phyloP scores from a whole-genome alignment of 1,140 invertebrate genomes.

The Atta cephalotes region DNA sequence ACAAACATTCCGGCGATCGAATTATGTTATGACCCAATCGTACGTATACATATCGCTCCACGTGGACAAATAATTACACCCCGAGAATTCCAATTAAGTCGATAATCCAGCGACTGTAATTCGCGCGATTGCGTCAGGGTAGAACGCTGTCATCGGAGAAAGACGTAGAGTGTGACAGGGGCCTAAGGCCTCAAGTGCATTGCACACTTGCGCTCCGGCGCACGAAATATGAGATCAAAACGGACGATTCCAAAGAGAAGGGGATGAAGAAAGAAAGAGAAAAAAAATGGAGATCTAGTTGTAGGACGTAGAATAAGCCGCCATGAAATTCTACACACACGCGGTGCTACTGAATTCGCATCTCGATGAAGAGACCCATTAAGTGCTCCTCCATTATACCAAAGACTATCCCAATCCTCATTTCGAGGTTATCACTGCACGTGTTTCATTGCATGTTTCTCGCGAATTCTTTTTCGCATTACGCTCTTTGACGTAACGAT shows the following conservation, averaged over 20 bases:
- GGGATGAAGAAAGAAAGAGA: background rate
- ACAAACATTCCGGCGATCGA: slow-evolving; percentile 1
- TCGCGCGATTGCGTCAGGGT: slow-evolving; percentile 13
- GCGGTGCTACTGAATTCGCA: slow-evolving; percentile 53
- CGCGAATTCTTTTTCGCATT: slow-evolving; percentile 2
- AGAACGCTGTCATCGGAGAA: slow-evolving; percentile 25
- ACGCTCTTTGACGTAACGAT: background rate
- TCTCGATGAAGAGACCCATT: slow-evolving; percentile 37
- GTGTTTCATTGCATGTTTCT: background rate
- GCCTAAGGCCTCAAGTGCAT: slow-evolving; percentile 52
- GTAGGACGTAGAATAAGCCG: slow-evolving; percentile 45
- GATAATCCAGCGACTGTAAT: slow-evolving; percentile 22
- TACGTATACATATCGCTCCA: background rate
- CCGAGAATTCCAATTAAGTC: slow-evolving; percentile 42
- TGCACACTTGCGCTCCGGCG: slow-evolving; percentile 36
- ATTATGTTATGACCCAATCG: slow-evolving; percentile 27
- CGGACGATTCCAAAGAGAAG: background rate
- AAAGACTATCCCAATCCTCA: background rate
- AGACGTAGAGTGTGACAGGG: slow-evolving; percentile 47
- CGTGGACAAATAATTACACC: slow-evolving; percentile 28
- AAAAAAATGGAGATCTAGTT: background rate
- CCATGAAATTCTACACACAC: slow-evolving; percentile 33
- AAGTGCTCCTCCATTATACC: background rate
- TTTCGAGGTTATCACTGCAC: background rate
- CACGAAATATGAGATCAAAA: slow-evolving; percentile 41